phyloP scores from a whole-genome alignment of 2,113 vertebrate species.

The Calidris pugnax region DNA sequence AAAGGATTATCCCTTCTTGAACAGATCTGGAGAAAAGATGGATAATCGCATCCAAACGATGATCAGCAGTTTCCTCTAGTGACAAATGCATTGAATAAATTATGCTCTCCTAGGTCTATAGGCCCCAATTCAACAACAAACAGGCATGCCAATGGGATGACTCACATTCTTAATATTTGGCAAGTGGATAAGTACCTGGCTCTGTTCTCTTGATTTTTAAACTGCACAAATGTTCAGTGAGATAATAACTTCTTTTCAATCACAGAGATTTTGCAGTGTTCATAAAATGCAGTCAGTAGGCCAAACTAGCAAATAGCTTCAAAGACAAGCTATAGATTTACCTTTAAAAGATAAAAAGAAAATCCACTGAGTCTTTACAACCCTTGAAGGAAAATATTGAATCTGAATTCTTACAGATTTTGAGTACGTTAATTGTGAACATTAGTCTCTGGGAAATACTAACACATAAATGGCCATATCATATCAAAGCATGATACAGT shows the following conservation, averaged over 20 bases:
- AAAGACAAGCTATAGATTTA: not conserved
- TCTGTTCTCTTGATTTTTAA: not conserved
- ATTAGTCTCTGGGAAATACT: not conserved
- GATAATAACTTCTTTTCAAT: not conserved
- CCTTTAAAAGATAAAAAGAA: not conserved
- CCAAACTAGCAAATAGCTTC: not conserved
- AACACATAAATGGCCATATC: not conserved
- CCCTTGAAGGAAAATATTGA: not conserved
- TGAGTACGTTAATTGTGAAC: not conserved
- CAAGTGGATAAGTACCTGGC: not conserved
- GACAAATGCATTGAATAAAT: conserved; percentile 1
- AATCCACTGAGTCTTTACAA: not conserved
- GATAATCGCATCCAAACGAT: not conserved
- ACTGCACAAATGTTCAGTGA: not conserved
- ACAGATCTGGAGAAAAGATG: not conserved
- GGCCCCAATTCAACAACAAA: conserved; percentile 24
- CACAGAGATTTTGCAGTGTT: not conserved
- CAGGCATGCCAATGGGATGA: not conserved
- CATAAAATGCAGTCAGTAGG: not conserved
- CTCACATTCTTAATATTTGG: not conserved
- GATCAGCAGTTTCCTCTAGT: not conserved
- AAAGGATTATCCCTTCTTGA: conserved; percentile 10
- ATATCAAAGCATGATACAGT: not conserved
- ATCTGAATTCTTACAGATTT: not conserved
- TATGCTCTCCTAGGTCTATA: not conserved